These are phyloP conservation scores for Apotomis betuletana DNA, from an alignment of 2,888 invertebrate genomes.

Conservation along the genomic window DNA sequence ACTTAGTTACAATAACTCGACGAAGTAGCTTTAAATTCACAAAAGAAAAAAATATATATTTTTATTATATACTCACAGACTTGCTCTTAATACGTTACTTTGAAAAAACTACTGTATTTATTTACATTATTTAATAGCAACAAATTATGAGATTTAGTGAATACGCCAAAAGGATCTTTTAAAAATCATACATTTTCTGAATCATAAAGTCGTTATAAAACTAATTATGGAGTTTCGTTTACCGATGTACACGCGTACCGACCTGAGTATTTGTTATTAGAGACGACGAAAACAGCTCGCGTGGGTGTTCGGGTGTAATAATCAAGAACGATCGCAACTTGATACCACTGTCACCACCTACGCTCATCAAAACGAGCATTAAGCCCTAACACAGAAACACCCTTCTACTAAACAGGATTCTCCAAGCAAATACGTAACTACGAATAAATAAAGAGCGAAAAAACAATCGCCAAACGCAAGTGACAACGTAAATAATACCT, in stretches of 20 bases:
- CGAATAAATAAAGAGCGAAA: conserved; percentile 41
- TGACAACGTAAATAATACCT: conserved; percentile 68
- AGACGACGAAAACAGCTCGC: conserved; percentile 1
- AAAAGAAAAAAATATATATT: too few relatives aligned
- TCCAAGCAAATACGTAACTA: conserved; percentile 43
- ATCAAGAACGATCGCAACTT: conserved; percentile 16
- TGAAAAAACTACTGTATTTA: too few relatives aligned
- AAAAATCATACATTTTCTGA: too few relatives aligned
- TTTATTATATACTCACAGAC: too few relatives aligned
- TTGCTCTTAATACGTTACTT: too few relatives aligned
- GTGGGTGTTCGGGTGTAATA: conserved; percentile 15
- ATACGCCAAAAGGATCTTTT: too few relatives aligned
- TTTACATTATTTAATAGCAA: too few relatives aligned
- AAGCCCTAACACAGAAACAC: conserved; percentile 6
- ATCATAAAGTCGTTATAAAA: background rate
- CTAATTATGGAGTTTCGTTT: background rate
- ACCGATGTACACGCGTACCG: background rate
- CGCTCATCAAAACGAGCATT: conserved; percentile 29
- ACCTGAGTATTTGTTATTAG: conserved; percentile 8
- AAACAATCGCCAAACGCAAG: conserved; percentile 50
- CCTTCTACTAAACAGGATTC: background rate
- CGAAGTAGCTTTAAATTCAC: too few relatives aligned
- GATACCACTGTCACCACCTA: conserved; percentile 19
- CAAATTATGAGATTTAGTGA: too few relatives aligned
- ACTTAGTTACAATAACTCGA: too few relatives aligned